Percentiles rank a stretch among this genome's conserved stretches.
phyloP scores from a whole-genome alignment of 1,140 invertebrate genomes.

The Eciton burchellii region DNA sequence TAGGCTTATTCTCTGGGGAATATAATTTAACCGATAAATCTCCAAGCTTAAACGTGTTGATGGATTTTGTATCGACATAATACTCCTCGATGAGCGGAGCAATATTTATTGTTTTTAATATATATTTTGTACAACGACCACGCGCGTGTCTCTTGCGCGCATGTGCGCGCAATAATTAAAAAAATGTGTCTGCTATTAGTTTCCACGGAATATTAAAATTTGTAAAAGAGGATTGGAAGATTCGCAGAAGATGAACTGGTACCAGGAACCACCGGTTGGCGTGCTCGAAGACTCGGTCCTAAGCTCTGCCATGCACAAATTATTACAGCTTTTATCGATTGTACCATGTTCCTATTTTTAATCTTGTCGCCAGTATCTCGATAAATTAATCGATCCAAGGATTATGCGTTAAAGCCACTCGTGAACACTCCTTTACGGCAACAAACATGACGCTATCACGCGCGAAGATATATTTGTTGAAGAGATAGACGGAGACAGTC shows the following conservation, averaged over 20 bases:
- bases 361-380: conserved; percentile 46
- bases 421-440: not conserved
- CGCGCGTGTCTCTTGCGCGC: too few relatives aligned
- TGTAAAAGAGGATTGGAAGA: conserved; percentile 18
- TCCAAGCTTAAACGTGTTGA: not conserved
- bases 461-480: too few relatives aligned
- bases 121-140: not conserved
- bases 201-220: not conserved
- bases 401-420: not conserved
- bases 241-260: conserved; percentile 60
- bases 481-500: too few relatives aligned
- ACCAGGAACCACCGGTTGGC: conserved; percentile 71
- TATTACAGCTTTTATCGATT: conserved; percentile 72
- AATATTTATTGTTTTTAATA: not conserved
- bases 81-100: not conserved
- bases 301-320: conserved; percentile 72
- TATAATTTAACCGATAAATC: not conserved
- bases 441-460: too few relatives aligned
- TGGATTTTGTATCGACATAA: not conserved
- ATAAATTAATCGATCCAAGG: conserved; percentile 22
- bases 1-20: not conserved
- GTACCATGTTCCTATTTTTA: conserved; percentile 58
- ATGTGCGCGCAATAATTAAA: not conserved
- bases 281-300: conserved; percentile 66
- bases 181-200: not conserved